Conservation (phyloP, 1,140 invertebrate species). For the Argopecten irradians region DNA sequence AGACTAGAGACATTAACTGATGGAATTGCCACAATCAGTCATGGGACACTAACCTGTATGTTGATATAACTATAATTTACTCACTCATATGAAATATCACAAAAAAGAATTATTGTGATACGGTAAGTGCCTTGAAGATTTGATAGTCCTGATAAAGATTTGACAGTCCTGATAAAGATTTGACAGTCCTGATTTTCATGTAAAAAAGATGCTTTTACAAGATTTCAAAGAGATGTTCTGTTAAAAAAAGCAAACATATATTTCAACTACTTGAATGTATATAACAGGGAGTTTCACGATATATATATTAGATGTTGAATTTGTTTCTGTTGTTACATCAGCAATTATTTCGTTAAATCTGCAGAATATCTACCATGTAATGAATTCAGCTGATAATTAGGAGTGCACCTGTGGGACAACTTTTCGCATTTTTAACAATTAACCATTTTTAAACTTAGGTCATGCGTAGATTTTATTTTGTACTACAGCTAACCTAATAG, state of each 20-base stretch:
- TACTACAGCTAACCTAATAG: conserved; percentile 3
- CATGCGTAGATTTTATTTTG: not conserved
- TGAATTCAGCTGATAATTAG: not conserved
- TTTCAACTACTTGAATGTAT: not conserved
- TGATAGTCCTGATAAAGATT: not conserved
- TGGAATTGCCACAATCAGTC: conserved; percentile 12
- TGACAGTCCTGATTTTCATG: not conserved
- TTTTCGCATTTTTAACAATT: not conserved
- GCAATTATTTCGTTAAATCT: not conserved
- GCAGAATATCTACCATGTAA: not conserved
- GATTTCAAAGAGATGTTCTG: not conserved
- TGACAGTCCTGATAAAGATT: not conserved
- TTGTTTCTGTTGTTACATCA: not conserved
- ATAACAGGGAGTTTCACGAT: not conserved
- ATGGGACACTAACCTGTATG: not conserved
- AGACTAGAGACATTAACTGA: not conserved
- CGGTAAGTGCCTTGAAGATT: not conserved
- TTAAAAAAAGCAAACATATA: not conserved
- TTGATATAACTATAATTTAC: conserved; percentile 1
- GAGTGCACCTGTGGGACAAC: not conserved
- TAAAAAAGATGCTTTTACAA: not conserved
- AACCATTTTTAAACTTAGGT: conserved; percentile 18
- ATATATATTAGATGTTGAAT: not conserved
- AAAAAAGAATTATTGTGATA: not conserved
- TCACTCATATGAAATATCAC: conserved; percentile 17